Evolutionary conservation across 2,888 invertebrate genomes (phyloP).

Genomic region (Leptothorax acervorum): DNA sequence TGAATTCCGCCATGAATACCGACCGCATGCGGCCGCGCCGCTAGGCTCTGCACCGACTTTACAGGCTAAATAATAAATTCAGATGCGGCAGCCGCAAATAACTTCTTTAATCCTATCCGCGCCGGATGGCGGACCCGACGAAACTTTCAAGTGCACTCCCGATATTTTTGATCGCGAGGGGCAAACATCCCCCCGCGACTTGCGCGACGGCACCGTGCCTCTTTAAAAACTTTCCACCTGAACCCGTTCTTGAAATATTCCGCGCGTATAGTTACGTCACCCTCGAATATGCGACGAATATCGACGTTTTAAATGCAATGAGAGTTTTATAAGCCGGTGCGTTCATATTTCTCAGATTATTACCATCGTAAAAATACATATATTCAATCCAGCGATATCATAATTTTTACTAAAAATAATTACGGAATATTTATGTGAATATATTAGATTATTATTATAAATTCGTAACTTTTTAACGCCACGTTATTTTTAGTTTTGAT

Average conservation of each 20-base stretch:
- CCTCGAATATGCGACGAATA: constrained; percentile 27
- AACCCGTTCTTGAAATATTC: constrained; percentile 36
- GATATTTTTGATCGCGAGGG: constrained; percentile 38
- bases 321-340: background rate
- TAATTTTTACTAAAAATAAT: background rate
- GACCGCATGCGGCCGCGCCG: constrained; percentile 56
- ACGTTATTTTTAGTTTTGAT: background rate
- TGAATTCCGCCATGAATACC: constrained; percentile 71
- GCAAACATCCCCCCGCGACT: background rate
- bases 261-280: background rate
- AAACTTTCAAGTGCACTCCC: constrained; percentile 64
- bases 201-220: background rate
- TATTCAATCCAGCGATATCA: background rate
- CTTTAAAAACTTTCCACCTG: constrained; percentile 27
- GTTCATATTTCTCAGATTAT: constrained; percentile 37
- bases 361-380: constrained; percentile 19
- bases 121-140: constrained; percentile 57
- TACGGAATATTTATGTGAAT: background rate
- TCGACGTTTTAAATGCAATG: constrained; percentile 32
- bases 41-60: constrained; percentile 53
- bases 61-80: constrained; percentile 75
- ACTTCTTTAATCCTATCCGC: constrained; percentile 72
- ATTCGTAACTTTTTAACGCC: background rate
- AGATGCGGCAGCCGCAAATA: constrained; percentile 67
- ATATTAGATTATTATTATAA: background rate